Evolutionary conservation across 2,797 vertebrate genomes (phyloP).

Genomic region (Sorex maritimensis): DNA sequence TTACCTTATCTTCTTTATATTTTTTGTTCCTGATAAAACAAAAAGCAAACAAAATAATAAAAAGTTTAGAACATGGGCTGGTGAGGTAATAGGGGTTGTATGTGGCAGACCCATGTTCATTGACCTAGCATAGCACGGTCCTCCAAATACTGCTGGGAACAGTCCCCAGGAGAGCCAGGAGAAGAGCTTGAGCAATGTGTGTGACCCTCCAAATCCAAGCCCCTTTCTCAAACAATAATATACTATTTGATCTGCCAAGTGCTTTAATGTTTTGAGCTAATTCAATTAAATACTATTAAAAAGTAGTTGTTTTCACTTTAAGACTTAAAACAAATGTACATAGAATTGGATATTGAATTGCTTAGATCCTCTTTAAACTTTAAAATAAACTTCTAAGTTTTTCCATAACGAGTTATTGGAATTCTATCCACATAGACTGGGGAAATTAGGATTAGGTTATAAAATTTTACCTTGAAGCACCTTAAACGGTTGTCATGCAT

Average conservation of each 20-base stretch:
- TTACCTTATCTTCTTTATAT: constrained; percentile 62
- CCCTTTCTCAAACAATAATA: background rate
- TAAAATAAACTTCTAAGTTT: constrained; percentile 64
- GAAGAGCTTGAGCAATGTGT: no score
- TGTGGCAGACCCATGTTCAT: no score
- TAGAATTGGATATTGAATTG: background rate
- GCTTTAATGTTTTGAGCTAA: constrained; percentile 63
- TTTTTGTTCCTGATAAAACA: constrained; percentile 51
- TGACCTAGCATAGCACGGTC: no score
- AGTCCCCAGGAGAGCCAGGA: no score
- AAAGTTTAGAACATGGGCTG: constrained; percentile 29
- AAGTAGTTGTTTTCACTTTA: background rate
- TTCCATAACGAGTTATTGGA: background rate
- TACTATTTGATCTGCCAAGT: constrained; percentile 58
- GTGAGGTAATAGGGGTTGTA: background rate
- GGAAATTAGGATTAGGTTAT: constrained; percentile 61
- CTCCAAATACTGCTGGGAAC: no score
- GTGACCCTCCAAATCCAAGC: no score
- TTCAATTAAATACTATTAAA: background rate
- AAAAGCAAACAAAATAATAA: background rate
- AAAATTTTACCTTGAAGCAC: constrained; percentile 49
- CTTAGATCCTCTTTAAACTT: constrained; percentile 67
- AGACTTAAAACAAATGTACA: constrained; percentile 67
- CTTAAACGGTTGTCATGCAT: constrained; percentile 48
- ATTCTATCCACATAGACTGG: constrained; percentile 28